phyloP scores from a whole-genome alignment of 1,140 invertebrate species.

The Cotesia glomerata region DNA sequence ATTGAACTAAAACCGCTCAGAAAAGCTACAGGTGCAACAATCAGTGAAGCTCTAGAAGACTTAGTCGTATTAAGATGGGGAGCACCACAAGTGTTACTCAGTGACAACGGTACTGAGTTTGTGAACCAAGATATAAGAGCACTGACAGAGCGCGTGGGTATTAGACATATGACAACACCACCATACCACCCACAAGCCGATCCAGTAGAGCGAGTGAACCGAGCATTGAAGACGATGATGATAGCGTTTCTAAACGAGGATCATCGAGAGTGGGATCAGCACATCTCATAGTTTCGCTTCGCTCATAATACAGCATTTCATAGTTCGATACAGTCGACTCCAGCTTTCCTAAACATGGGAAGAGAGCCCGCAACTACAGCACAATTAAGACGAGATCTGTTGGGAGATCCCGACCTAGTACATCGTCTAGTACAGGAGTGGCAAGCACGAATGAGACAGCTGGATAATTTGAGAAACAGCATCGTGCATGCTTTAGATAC shows the following conservation, averaged over 20 bases:
- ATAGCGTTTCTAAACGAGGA: conserved; percentile 35
- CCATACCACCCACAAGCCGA: conserved; percentile 53
- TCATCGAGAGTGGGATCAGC: conserved; percentile 51
- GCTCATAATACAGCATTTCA: conserved; percentile 48
- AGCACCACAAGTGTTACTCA: conserved; percentile 43
- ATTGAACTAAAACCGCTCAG: conserved; percentile 46
- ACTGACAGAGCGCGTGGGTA: background rate
- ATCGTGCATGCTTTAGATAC: background rate
- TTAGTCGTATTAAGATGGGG: conserved; percentile 45
- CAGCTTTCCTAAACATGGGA: no score
- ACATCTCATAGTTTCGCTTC: conserved; percentile 39
- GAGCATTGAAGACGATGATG: conserved; percentile 52
- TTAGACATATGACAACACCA: conserved; percentile 45
- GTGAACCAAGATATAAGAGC: conserved; percentile 26
- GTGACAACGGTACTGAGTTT: conserved; percentile 60
- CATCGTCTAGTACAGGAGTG: no score
- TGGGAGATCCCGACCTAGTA: no score
- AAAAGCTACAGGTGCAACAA: conserved; percentile 42
- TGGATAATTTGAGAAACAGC: conserved; percentile 24
- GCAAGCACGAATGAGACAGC: conserved; percentile 10
- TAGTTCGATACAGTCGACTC: background rate
- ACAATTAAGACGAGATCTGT: no score
- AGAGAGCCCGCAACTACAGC: no score
- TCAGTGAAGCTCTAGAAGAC: conserved; percentile 41
- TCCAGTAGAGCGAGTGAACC: conserved; percentile 48